phyloP scores from a whole-genome alignment of 2,113 vertebrate species.

The Morone chrysops region DNA sequence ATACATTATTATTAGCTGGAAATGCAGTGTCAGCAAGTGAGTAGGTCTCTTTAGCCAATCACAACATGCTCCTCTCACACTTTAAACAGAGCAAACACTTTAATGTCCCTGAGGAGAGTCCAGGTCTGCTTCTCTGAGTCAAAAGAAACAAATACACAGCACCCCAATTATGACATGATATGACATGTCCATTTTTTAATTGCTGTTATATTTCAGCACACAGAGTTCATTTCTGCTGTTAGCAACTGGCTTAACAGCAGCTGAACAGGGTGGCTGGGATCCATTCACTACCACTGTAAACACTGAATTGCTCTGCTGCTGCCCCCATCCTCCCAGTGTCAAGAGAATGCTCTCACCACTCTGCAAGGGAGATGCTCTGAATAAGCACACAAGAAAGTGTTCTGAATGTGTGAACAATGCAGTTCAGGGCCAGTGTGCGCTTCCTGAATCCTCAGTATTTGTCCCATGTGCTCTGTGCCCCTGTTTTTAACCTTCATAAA shows the following conservation, averaged over 20 bases:
- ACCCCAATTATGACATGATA: not conserved
- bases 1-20: not conserved
- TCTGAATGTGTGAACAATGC: constrained; percentile 35
- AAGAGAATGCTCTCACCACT: not conserved
- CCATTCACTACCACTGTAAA: constrained; percentile 12
- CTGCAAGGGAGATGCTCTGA: constrained; percentile 33
- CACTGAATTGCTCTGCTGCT: constrained; percentile 15
- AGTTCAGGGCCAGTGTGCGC: constrained; percentile 19
- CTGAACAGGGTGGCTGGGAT: constrained; percentile 6
- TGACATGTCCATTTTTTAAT: not conserved
- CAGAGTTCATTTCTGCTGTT: constrained; percentile 7
- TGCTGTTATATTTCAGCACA: not conserved
- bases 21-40: not conserved
- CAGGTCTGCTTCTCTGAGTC: not conserved
- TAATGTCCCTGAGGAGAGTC: not conserved
- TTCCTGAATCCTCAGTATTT: constrained; percentile 27
- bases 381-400: constrained; percentile 30
- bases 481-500: not conserved
- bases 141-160: not conserved
- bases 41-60: not conserved
- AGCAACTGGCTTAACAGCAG: not conserved
- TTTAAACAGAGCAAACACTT: not conserved
- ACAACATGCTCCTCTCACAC: not conserved
- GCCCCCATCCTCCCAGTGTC: constrained; percentile 1
- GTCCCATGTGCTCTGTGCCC: constrained; percentile 16